A percentile compares a stretch with the other conserved stretches of the same genome.
These are phyloP conservation scores for Mellilla xanthometata DNA, from an alignment of 2,888 invertebrate species.

Conservation along the genomic window DNA sequence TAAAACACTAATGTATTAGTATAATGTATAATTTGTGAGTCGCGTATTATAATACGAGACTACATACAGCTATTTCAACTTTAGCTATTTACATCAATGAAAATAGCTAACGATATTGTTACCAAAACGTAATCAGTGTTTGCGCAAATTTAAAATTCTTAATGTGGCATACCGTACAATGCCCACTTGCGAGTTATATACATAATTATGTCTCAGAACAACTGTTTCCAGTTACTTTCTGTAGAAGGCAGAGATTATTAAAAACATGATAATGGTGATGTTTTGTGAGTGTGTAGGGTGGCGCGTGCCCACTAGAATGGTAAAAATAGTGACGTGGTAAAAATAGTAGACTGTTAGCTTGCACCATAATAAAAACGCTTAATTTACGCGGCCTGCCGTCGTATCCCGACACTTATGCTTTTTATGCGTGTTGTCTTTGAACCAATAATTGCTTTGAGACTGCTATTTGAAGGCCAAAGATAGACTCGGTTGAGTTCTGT, in stretches of 20 bases:
- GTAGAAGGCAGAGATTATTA: background rate
- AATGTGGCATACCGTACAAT: no score
- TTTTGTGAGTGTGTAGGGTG: conserved; percentile 61
- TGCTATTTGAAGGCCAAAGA: conserved; percentile 51
- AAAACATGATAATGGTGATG: conserved; percentile 14
- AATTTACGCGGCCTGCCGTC: conserved; percentile 74
- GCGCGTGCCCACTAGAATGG: conserved; percentile 71
- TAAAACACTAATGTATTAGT: no score
- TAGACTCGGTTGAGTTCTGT: conserved; percentile 42
- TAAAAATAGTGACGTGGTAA: conserved; percentile 58
- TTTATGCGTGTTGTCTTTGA: conserved; percentile 80
- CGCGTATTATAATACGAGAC: no score
- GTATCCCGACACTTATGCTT: conserved; percentile 73
- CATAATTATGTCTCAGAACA: no score
- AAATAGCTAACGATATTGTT: no score
- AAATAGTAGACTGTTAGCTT: conserved; percentile 39
- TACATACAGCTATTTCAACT: no score
- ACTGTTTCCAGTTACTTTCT: no score
- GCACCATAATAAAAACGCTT: conserved; percentile 73
- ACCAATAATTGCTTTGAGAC: conserved; percentile 69
- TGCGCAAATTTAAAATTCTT: no score
- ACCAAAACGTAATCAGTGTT: no score
- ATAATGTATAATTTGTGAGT: no score
- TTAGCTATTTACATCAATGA: no score
- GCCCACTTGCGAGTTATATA: no score